Evolutionary conservation across 1,140 invertebrate species (phyloP).

Genomic region (Saxidomus purpurata): DNA sequence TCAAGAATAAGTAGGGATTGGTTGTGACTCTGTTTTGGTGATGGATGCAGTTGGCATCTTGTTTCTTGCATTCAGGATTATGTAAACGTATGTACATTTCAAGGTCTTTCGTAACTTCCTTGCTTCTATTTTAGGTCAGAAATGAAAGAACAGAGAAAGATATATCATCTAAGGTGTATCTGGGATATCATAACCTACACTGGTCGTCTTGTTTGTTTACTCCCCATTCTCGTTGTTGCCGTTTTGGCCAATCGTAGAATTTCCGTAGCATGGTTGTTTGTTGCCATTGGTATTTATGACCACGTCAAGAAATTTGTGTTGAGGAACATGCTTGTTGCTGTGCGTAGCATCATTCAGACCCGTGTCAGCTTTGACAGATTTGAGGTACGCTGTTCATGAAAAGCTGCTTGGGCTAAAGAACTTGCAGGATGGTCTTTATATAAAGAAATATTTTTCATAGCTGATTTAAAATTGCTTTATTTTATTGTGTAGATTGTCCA

Average conservation of each 20-base stretch:
- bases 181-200: slow-evolving; percentile 18
- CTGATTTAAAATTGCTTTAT: no score
- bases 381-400: no score
- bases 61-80: no score
- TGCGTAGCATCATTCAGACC: not conserved
- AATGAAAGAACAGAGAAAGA: not conserved
- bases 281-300: slow-evolving; percentile 28
- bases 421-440: no score
- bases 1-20: no score
- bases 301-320: slow-evolving; percentile 16
- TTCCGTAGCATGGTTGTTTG: slow-evolving; percentile 19
- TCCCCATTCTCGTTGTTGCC: not conserved
- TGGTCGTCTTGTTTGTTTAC: slow-evolving; percentile 38
- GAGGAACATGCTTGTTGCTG: slow-evolving; percentile 24
- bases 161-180: not conserved
- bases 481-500: no score
- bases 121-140: slow-evolving; percentile 49
- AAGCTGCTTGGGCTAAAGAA: no score
- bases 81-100: no score
- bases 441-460: no score
- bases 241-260: slow-evolving; percentile 1
- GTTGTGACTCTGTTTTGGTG: no score
- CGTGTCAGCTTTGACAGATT: slow-evolving; percentile 26
- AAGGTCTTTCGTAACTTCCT: not conserved
- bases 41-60: no score